Evolutionary conservation across 2,888 invertebrate species (phyloP).

Genomic region (Apomyelois bistriatella): DNA sequence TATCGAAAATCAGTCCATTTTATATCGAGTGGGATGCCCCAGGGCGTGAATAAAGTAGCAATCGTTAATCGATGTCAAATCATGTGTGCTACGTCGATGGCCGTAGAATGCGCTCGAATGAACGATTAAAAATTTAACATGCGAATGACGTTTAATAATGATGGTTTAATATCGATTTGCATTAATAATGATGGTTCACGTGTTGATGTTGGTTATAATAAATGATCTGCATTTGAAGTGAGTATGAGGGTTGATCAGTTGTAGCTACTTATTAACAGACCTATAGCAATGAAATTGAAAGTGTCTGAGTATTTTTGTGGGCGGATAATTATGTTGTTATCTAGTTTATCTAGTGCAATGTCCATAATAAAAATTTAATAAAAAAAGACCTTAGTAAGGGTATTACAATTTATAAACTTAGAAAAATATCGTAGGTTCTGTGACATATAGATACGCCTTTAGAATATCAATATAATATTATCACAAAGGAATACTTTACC

Average conservation of each 20-base stretch:
- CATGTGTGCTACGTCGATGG: constrained; percentile 8
- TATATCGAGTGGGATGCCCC: constrained; percentile 9
- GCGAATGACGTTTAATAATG: constrained; percentile 5
- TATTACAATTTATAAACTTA: too few relatives aligned
- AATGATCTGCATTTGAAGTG: constrained; percentile 6
- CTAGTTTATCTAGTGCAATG: too few relatives aligned
- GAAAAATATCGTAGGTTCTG: too few relatives aligned
- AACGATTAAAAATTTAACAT: constrained; percentile 15
- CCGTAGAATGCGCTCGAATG: constrained; percentile 4
- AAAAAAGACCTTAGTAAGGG: too few relatives aligned
- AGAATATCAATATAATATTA: too few relatives aligned
- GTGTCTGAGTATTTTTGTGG: too few relatives aligned
- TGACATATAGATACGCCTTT: too few relatives aligned
- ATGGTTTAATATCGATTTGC: constrained; percentile 14
- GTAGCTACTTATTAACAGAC: not conserved
- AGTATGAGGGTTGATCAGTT: not conserved
- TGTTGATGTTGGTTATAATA: constrained; percentile 3
- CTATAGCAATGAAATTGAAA: too few relatives aligned
- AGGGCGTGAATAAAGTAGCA: constrained; percentile 12
- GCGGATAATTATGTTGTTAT: too few relatives aligned
- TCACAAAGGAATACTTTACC: too few relatives aligned
- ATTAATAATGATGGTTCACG: constrained; percentile 7
- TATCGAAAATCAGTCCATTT: constrained; percentile 2
- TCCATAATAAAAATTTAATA: too few relatives aligned
- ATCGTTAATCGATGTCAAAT: constrained; percentile 13